Conservation (phyloP, 2,797 vertebrate species). For the Brachyrhaphis roseni region DNA sequence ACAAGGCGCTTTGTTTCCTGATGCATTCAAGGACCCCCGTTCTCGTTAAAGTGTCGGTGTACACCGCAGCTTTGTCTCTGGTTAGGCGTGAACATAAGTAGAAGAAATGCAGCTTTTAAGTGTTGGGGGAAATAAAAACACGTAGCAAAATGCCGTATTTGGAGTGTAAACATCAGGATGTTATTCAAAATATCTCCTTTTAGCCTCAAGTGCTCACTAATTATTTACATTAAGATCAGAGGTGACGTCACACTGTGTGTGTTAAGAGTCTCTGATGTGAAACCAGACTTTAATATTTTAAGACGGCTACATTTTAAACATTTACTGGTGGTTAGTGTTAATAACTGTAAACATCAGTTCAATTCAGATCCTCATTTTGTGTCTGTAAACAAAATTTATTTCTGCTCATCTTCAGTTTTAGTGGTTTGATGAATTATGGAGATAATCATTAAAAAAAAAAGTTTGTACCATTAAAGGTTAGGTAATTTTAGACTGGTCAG, state of each 20-base stretch:
- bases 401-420: background rate
- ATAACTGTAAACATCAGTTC: background rate
- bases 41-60: constrained; percentile 54
- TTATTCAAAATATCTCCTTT: background rate
- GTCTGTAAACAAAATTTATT: background rate
- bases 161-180: constrained; percentile 65
- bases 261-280: background rate
- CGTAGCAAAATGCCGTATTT: constrained; percentile 22
- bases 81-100: constrained; percentile 36
- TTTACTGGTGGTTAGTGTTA: background rate
- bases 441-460: background rate
- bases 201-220: background rate
- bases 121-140: constrained; percentile 16
- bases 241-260: background rate
- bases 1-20: constrained; percentile 21
- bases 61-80: constrained; percentile 64
- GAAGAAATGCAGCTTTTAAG: constrained; percentile 32
- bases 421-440: background rate
- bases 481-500: background rate
- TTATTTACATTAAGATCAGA: background rate
- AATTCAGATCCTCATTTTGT: background rate
- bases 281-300: background rate
- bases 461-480: background rate
- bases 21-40: constrained; percentile 8
- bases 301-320: background rate